A percentile compares a stretch with the other conserved stretches of the same genome.
Conservation (phyloP, 64 coral and sea anemone genomes). For the Dendrophyllia cribrosa region DNA sequence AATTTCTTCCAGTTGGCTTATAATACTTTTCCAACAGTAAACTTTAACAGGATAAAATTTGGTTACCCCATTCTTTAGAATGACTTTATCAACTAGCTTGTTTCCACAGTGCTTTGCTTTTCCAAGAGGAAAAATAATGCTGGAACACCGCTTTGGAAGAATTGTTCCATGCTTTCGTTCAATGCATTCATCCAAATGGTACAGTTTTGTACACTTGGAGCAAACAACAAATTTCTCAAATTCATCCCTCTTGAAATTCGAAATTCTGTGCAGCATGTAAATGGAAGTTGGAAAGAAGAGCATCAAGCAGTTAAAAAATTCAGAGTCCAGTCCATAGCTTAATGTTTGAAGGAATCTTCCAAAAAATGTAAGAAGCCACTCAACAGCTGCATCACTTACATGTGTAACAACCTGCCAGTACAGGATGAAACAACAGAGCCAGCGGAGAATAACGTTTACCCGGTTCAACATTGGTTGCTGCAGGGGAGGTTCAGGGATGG, state of each 20-base stretch:
- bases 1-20: constrained; percentile 36
- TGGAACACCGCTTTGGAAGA: constrained; percentile 4
- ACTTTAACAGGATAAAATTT: constrained; percentile 44
- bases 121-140: constrained; percentile 19
- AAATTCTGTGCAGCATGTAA: constrained; percentile 15
- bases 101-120: constrained; percentile 29
- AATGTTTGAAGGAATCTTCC: constrained; percentile 18
- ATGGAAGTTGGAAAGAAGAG: constrained; percentile 19
- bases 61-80: constrained; percentile 23
- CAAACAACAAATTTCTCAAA: constrained; percentile 38
- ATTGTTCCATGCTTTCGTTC: constrained; percentile 26
- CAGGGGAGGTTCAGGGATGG: constrained; percentile 10
- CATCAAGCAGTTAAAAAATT: constrained; percentile 6
- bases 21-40: constrained; percentile 54
- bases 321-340: constrained; percentile 16
- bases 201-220: constrained; percentile 18
- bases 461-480: constrained; percentile 9
- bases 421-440: constrained; percentile 29
- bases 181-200: constrained; percentile 35
- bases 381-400: constrained; percentile 31
- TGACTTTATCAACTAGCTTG: constrained; percentile 15
- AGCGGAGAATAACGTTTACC: neutral
- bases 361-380: constrained; percentile 38
- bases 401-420: constrained; percentile 37
- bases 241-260: constrained; percentile 13